Evolutionary conservation across 1,140 invertebrate genomes (phyloP), one percentile per base, ranked within the genome.

Genomic region (Coptotermes formosanus): DNA sequence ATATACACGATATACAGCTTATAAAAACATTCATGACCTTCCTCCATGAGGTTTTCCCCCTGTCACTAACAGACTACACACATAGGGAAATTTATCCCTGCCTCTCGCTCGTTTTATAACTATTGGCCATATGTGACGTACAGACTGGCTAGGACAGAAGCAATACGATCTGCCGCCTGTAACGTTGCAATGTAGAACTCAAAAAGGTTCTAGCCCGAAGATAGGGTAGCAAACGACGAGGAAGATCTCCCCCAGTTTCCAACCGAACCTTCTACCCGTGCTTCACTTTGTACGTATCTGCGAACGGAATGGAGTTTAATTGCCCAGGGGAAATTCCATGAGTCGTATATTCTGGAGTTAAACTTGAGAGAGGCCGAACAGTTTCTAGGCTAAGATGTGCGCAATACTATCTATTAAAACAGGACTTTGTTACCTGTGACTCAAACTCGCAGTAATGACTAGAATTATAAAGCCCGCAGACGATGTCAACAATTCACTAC

Each of bases 261-360:
- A 55, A 4, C 52, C 52, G 2, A 55, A 55, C 52, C 52, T 55
- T 21, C 52, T 55, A 11, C 25, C 64, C n/a, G 7, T 75, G n/a
- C 64, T 75, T 75, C 64, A 30, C 64, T 75, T 75, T 75, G 64
- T 75, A 38, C 38, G 38, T 38, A 75, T 75, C 64, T 30, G 64
- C 64, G 64, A 30, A 75, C 64, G 64, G 64, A 75, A 75, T 75
- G 14, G 64, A 75, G 64, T 75, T 75, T 75, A 75, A 75, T 75
- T 75, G 64, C 64, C 64, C 64, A 75, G 64, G 64, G 64, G 64
- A 75, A 75, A 75, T 75, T 75, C 64, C 64, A 9, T 11, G n/a
- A 75, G 64, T 75, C 64, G 64, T 30, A 30, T 75, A 75, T 75
- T 75, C 64, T 25, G 52, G 52, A 55, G 52, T 55, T 1, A 1